These are phyloP conservation scores for Protodeltote pygarga DNA, from an alignment of 2,888 invertebrate species.

Conservation along the genomic window DNA sequence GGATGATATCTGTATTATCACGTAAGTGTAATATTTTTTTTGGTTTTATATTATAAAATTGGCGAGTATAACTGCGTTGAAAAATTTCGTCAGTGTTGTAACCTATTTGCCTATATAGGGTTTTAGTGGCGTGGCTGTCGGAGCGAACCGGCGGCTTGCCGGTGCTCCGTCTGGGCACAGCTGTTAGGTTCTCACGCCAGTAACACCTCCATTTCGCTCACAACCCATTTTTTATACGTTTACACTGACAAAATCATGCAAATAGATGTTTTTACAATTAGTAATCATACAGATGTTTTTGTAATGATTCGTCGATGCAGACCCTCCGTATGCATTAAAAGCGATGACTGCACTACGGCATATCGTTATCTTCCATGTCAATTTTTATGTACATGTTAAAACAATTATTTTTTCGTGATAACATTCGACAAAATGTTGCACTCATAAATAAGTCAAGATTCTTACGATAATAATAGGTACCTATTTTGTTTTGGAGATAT, in stretches of 20 bases:
- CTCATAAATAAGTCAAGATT: no score
- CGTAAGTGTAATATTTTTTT: conserved; percentile 70
- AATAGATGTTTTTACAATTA: conserved; percentile 40
- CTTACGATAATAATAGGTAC: no score
- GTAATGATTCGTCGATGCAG: conserved; percentile 35
- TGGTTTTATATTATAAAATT: conserved; percentile 39
- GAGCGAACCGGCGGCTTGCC: conserved; percentile 61
- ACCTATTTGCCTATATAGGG: conserved; percentile 78
- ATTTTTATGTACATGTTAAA: conserved; percentile 27
- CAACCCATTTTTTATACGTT: conserved; percentile 30
- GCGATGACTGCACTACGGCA: conserved; percentile 31
- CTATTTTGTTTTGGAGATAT: no score
- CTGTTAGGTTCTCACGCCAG: conserved; percentile 52
- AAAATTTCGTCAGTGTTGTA: conserved; percentile 69
- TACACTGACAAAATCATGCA: conserved; percentile 22
- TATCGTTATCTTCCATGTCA: conserved; percentile 35
- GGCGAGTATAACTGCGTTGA: conserved; percentile 51
- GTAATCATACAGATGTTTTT: conserved; percentile 61
- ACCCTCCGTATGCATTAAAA: conserved; percentile 39
- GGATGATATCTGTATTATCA: conserved; percentile 82
- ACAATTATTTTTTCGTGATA: conserved; percentile 13
- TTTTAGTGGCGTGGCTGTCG: conserved; percentile 67
- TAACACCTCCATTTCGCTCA: conserved; percentile 10
- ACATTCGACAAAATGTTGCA: neutral
- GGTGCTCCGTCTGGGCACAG: conserved; percentile 55